A percentile compares a stretch with the other conserved stretches of the same genome.
These are phyloP conservation scores for Dicrostonyx torquatus DNA, from an alignment of 2,797 vertebrate genomes.

Conservation along the genomic window DNA sequence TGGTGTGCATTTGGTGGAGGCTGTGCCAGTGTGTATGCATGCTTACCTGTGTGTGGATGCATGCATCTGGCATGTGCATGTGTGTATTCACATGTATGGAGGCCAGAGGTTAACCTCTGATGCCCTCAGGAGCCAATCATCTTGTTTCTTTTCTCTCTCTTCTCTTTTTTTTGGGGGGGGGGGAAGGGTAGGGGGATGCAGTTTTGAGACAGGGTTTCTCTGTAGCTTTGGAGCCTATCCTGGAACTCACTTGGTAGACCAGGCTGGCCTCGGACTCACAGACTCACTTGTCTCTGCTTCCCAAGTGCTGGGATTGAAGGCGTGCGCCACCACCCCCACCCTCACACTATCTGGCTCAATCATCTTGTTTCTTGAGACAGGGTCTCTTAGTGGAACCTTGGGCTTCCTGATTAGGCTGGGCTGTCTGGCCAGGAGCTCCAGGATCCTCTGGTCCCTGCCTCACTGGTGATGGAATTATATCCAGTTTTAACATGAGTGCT, in stretches of 20 bases:
- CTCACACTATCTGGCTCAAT: too few species aligned
- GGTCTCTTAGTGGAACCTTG: not conserved
- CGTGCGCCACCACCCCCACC: too few species aligned
- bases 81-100: not conserved
- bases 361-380: not conserved
- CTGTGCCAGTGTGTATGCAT: not conserved
- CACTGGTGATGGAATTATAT: not conserved
- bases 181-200: too few species aligned
- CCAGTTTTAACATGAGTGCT: not conserved
- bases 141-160: not conserved
- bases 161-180: too few species aligned
- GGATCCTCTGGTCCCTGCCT: not conserved
- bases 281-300: too few species aligned
- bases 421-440: not conserved
- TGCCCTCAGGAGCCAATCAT: not conserved
- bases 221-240: too few species aligned
- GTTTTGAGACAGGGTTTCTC: too few species aligned
- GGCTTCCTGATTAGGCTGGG: not conserved
- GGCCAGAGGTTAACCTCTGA: not conserved
- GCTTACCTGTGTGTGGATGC: not conserved
- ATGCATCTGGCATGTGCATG: not conserved
- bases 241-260: too few species aligned
- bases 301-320: too few species aligned
- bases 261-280: too few species aligned
- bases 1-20: not conserved